phyloP scores from a whole-genome alignment of 2,113 vertebrate genomes.

The Marcusenius ussheri region DNA sequence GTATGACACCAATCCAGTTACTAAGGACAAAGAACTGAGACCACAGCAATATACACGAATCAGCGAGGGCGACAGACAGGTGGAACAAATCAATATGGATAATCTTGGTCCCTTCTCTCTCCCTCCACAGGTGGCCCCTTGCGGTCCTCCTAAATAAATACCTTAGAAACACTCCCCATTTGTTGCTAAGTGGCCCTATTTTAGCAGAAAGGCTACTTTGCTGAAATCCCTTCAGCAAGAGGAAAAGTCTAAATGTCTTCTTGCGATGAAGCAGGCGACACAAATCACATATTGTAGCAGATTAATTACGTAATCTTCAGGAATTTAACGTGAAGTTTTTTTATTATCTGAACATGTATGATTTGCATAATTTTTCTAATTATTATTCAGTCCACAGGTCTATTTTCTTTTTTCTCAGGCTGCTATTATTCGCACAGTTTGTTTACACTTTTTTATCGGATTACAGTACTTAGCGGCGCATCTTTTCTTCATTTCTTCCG shows the following conservation, averaged over 20 bases:
- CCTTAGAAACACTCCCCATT: not conserved
- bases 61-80: not conserved
- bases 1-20: not conserved
- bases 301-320: slow-evolving; percentile 1
- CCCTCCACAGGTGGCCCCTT: not conserved
- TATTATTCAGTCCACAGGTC: slow-evolving; percentile 2
- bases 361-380: slow-evolving; percentile 14
- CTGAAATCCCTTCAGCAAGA: not conserved
- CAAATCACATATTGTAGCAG: not conserved
- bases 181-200: not conserved
- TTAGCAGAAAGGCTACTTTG: not conserved
- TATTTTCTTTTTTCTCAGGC: not conserved
- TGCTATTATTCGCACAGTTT: not conserved
- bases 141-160: not conserved
- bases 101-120: not conserved
- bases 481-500: not conserved
- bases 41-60: not conserved
- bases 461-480: not conserved
- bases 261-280: not conserved
- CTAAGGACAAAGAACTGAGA: not conserved
- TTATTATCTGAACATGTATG: not conserved
- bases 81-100: not conserved
- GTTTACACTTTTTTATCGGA: not conserved
- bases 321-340: not conserved
- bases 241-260: not conserved